Evolutionary conservation across 2,888 invertebrate species (phyloP), one percentile per base, ranked within the genome.

Genomic region (Drosophila falleni): DNA sequence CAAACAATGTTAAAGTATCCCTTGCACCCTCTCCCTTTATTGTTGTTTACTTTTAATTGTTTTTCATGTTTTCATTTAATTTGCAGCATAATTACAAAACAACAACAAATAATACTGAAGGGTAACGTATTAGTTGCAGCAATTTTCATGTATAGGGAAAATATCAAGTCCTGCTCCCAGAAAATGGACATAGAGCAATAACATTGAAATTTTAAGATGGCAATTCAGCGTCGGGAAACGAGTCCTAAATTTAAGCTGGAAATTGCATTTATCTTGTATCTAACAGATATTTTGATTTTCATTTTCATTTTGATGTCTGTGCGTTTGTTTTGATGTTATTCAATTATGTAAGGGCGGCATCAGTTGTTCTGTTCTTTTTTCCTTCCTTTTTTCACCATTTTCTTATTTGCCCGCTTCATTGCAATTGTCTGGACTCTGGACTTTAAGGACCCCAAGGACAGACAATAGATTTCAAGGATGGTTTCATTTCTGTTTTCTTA

Each of bases 401-500:
- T 54, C 61, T 54, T 42, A 68, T 75, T 77, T 82, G 77, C 53
- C 39, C 69, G 74, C 79, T 81, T 85, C 72, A 78, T 78, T 80
- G 80, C 86, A 88, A 84, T 81, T 79, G 85, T 77, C 70, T 71
- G 77, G 74, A 74, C 76, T 53, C 10, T 23, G 72, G 50, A n/a
- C 37, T 15, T 16, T 53, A 15, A 15, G 53, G 44, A 56, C 56
- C 66, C 51, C 56, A 41, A 72, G 66, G 83, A 76, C 78, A 84
- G 75, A 87, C 79, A 81, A 81, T 81, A 79, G 88, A 87, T 87
- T 87, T 86, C 89, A 86, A 88, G 85, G 76, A 88, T 86, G 89
- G 84, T 86, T 83, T 83, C 87, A 71, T 79, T 79, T 77, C 62
- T 53, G 53, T 80, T 80, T 71, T 62, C 66, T 58, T 66, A 58